Percentiles rank a stretch among this genome's conserved stretches.
Evolutionary conservation across 1,140 invertebrate species (phyloP).

Genomic region (Nasonia longicornis): DNA sequence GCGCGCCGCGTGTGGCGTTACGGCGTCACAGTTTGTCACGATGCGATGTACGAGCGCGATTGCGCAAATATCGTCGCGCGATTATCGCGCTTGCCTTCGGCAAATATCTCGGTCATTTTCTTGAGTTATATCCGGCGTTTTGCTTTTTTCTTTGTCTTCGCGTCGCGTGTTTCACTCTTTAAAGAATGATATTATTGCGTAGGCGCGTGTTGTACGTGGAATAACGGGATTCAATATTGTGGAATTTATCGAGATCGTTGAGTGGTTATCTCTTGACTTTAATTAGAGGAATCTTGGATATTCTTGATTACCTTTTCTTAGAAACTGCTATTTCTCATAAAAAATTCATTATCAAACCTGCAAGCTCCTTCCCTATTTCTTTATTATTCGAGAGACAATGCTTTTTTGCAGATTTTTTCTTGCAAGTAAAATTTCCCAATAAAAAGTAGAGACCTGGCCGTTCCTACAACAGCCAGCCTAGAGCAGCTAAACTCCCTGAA

Average conservation of each 20-base stretch:
- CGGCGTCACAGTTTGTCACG: not conserved
- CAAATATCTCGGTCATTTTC: slow-evolving; percentile 15
- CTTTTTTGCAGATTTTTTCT: not conserved
- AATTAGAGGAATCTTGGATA: too few relatives aligned
- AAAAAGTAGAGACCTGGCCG: not conserved
- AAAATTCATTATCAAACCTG: too few relatives aligned
- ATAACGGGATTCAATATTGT: too few relatives aligned
- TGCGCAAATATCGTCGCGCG: slow-evolving; percentile 10
- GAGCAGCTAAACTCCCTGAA: not conserved
- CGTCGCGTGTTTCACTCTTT: too few relatives aligned
- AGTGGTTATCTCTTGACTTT: too few relatives aligned
- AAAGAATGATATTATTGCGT: not conserved
- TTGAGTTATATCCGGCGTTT: not conserved
- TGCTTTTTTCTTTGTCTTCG: not conserved
- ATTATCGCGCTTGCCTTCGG: slow-evolving; percentile 11
- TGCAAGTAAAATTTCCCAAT: not conserved
- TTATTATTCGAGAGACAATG: too few relatives aligned
- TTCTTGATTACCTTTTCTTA: too few relatives aligned
- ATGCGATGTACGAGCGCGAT: not conserved
- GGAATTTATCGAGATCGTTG: too few relatives aligned
- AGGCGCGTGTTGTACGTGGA: not conserved
- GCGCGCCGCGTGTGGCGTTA: not conserved
- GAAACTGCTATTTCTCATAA: too few relatives aligned
- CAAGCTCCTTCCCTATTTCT: too few relatives aligned
- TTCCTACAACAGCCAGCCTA: not conserved